Percentiles rank a stretch among this genome's conserved stretches.
These are phyloP conservation scores for Oreotrochilus melanogaster DNA, from an alignment of 2,113 vertebrate species.

Conservation along the genomic window DNA sequence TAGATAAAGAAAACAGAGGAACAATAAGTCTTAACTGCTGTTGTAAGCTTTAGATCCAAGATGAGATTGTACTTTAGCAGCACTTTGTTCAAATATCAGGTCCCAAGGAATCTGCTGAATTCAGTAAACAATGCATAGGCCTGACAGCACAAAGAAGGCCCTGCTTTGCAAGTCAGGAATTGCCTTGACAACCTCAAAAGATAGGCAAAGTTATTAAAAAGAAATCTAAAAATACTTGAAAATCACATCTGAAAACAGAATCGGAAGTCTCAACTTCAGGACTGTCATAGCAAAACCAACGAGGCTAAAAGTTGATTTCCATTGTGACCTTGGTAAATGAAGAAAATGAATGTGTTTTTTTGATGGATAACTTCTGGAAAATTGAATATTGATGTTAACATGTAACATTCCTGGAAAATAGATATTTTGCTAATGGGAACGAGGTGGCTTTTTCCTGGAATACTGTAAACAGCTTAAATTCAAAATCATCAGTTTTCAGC, in stretches of 20 bases:
- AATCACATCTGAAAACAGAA: background rate
- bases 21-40: background rate
- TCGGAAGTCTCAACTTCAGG: background rate
- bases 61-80: background rate
- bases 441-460: background rate
- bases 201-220: background rate
- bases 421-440: background rate
- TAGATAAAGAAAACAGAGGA: background rate
- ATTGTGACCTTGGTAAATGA: rapidly evolving
- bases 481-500: background rate
- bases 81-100: background rate
- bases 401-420: background rate
- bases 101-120: background rate
- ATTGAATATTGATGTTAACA: background rate
- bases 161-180: background rate
- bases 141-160: background rate
- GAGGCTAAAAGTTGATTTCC: background rate
- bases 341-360: background rate
- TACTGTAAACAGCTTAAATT: background rate
- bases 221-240: background rate
- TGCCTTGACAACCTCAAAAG: background rate
- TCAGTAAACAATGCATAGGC: background rate
- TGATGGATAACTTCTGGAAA: background rate
- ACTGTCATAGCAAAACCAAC: background rate
- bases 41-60: background rate